These are phyloP conservation scores for Platichthys flesus DNA, from an alignment of 2,113 vertebrate species.

Conservation along the genomic window DNA sequence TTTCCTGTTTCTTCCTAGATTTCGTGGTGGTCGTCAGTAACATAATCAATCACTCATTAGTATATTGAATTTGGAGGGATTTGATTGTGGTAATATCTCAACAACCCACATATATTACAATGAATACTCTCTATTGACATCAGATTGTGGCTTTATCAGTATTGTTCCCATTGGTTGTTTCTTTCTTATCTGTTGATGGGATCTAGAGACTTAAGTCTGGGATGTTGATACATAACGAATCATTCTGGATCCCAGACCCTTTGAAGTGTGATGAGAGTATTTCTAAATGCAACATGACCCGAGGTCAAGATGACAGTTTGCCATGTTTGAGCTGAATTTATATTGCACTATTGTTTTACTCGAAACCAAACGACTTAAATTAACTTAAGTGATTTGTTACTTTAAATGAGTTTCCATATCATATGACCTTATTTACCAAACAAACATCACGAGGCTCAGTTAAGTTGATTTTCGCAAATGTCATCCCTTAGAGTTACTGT, in stretches of 20 bases:
- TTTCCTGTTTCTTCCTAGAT: not conserved
- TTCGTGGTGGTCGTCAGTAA: too few relatives aligned
- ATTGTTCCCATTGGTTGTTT: not conserved
- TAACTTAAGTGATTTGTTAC: not conserved
- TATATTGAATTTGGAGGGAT: too few relatives aligned
- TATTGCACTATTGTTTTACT: slow-evolving; percentile 7
- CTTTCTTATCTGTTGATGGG: not conserved
- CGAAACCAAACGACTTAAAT: not conserved
- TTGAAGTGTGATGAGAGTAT: not conserved
- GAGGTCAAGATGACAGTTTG: not conserved
- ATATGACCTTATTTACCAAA: slow-evolving; percentile 39
- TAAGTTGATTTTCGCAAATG: slow-evolving; percentile 42
- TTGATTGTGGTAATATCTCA: too few relatives aligned
- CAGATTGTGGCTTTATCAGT: not conserved
- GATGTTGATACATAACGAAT: not conserved
- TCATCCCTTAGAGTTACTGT: slow-evolving; percentile 22
- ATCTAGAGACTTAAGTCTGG: not conserved
- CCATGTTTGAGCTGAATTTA: not conserved
- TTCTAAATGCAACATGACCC: not conserved
- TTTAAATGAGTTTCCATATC: slow-evolving; percentile 19
- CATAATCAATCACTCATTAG: too few relatives aligned
- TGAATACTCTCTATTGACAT: not conserved
- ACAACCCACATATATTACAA: not conserved
- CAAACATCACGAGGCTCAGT: slow-evolving; percentile 23
- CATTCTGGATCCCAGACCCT: not conserved